Percentiles rank a stretch among this genome's conserved stretches.
phyloP scores from a whole-genome alignment of 2,113 vertebrate genomes.

The Grammomys surdaster region DNA sequence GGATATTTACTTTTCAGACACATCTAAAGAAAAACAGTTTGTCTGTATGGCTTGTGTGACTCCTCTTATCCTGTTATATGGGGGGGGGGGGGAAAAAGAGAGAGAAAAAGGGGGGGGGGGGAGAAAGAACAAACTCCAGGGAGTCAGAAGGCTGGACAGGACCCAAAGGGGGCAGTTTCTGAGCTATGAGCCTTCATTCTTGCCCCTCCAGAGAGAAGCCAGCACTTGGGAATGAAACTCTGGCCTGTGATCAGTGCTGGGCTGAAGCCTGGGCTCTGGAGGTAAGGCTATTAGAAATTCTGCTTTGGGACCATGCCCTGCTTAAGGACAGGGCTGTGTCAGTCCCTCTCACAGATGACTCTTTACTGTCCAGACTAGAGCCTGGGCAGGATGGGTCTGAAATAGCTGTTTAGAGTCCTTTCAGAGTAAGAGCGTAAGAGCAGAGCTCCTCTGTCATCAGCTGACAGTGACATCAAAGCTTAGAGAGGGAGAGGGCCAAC shows the following conservation, averaged over 20 bases:
- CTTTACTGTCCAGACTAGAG: not conserved
- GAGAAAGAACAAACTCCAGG: not conserved
- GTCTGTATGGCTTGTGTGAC: constrained; percentile 14
- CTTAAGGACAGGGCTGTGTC: rapidly evolving
- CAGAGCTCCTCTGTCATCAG: not conserved
- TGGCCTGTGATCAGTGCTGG: not conserved
- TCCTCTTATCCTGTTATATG: not conserved
- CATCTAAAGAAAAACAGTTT: constrained; percentile 10
- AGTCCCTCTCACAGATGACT: too few relatives aligned
- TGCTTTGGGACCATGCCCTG: not conserved
- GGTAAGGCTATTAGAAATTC: not conserved
- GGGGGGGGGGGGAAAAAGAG: not conserved
- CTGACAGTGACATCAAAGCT: not conserved
- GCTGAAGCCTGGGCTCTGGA: not conserved
- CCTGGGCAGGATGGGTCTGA: too few relatives aligned
- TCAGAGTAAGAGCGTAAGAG: too few relatives aligned
- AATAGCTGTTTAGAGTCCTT: not conserved
- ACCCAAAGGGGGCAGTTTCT: not conserved
- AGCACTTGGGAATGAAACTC: constrained; percentile 35
- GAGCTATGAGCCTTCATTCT: not conserved
- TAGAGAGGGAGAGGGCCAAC: not conserved
- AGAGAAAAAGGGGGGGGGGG: not conserved
- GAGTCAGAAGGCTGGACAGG: constrained; percentile 1
- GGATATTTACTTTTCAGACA: constrained; percentile 46
- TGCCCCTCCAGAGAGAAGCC: constrained; percentile 49